phyloP scores from a whole-genome alignment of 2,888 invertebrate genomes.

The Rhodophaea formosa region DNA sequence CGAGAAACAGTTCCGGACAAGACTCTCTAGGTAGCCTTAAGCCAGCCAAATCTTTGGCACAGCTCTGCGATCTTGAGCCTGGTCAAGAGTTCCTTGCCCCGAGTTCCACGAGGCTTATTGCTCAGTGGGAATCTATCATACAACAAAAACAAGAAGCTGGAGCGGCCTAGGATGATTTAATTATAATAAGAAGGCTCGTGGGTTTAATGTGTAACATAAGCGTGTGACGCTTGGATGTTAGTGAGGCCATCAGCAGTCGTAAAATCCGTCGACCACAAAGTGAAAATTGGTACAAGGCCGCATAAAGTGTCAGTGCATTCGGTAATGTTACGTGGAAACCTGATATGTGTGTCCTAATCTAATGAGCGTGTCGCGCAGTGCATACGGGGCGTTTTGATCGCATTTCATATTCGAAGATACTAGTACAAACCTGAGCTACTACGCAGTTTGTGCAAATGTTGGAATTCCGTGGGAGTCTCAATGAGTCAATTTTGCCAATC shows the following conservation, averaged over 20 bases:
- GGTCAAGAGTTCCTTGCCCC: slow-evolving; percentile 84
- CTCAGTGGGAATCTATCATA: slow-evolving; percentile 91
- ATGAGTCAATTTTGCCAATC: slow-evolving; percentile 40
- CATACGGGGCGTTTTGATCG: slow-evolving; percentile 1
- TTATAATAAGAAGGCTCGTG: slow-evolving; percentile 34
- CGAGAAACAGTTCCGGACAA: slow-evolving; percentile 67
- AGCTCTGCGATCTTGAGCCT: slow-evolving; percentile 84
- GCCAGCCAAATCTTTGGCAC: slow-evolving; percentile 85
- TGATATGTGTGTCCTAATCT: slow-evolving; percentile 25
- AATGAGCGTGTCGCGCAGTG: slow-evolving; percentile 23
- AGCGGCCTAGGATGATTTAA: slow-evolving; percentile 57
- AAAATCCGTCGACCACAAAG: slow-evolving; percentile 17
- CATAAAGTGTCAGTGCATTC: slow-evolving; percentile 30
- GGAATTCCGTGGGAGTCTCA: slow-evolving; percentile 32
- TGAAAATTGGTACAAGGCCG: slow-evolving; percentile 28
- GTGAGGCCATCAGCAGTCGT: slow-evolving; percentile 1
- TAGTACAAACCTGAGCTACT: slow-evolving; percentile 1
- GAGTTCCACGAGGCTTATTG: slow-evolving; percentile 86
- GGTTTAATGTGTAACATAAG: slow-evolving; percentile 44
- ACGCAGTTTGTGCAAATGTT: slow-evolving; percentile 31
- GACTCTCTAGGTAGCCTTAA: slow-evolving; percentile 79
- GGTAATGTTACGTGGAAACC: slow-evolving; percentile 34
- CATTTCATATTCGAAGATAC: slow-evolving; percentile 5
- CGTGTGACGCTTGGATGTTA: slow-evolving; percentile 35
- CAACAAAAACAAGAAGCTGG: slow-evolving; percentile 82